Percentiles rank a stretch among this genome's conserved stretches.
These are phyloP conservation scores for Ophioninae sp. DNA, from an alignment of 2,888 invertebrate species.

Conservation along the genomic window DNA sequence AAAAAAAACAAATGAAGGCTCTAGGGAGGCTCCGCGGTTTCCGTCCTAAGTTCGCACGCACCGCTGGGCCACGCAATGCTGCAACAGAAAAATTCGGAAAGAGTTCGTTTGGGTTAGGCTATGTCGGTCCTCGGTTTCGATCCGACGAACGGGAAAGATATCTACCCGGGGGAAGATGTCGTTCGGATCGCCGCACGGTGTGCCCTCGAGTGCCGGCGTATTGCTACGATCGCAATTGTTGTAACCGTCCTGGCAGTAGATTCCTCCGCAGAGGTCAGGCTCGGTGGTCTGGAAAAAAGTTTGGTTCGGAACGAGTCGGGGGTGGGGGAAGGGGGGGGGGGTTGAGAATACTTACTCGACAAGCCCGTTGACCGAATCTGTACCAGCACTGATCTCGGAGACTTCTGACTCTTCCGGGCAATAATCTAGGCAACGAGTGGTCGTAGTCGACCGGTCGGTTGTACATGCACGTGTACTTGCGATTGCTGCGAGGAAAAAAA, in stretches of 20 bases:
- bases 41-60: no score
- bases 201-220: constrained; percentile 27
- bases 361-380: neutral
- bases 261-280: constrained; percentile 14
- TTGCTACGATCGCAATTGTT: neutral
- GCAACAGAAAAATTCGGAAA: neutral
- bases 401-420: constrained; percentile 41
- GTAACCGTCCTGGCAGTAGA: neutral
- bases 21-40: neutral
- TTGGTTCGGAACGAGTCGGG: neutral
- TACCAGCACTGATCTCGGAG: constrained; percentile 20
- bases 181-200: constrained; percentile 20
- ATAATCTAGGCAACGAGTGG: constrained; percentile 22
- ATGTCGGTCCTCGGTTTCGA: neutral
- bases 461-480: constrained; percentile 23
- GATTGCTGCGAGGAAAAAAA: neutral
- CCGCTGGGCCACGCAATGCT: neutral
- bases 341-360: constrained; percentile 10
- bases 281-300: neutral
- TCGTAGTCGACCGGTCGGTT: neutral
- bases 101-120: neutral
- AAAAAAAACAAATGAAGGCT: no score
- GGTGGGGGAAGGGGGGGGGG: no score
- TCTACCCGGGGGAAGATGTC: neutral
- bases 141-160: neutral